Evolutionary conservation across 1,140 invertebrate genomes (phyloP), one percentile per base, ranked within the genome.

Genomic region (Zaprionus africanus): DNA sequence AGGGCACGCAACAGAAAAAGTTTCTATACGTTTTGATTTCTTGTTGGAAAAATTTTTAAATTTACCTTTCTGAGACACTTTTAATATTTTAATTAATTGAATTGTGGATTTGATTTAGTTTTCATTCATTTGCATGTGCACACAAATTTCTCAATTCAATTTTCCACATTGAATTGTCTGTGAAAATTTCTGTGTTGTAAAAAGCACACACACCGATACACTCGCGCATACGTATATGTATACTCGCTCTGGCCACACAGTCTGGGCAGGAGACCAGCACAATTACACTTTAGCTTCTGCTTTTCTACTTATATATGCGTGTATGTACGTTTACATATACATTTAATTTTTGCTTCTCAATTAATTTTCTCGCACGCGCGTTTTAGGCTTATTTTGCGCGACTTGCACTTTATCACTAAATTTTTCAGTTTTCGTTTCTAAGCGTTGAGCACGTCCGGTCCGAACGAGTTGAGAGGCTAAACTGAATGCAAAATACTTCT

Each of bases 281-380:
- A 67, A 75, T 87, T 87, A 90, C 78, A 87, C 74, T 72, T 76
- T 76, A 13, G 69, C 69, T 84, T 87, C 74, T 90, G 67, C 79
- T 84, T 77, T 80, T 58, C 61, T 51, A 81, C 76, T 74, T 75
- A 59, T 63, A 46, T 83, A 53, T 74, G 69, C 60, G 57, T 70
- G 67, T 65, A 70, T 58, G 62, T 66, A 73, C 59, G 74, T 62
- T 38, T 51, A 54, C 70, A 62, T 63, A 77, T 81, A 80, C 62
- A 82, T 79, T 74, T 61, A 79, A 82, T 71, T 70, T 79, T 57
- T 83, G 76, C 82, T 80, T 84, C 77, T 87, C 81, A 87, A 88
- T 84, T 75, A 78, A 81, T 81, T 87, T 76, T 76, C 81, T 80
- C 79, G 81, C 80, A 88, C 79, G 81, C 85, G 81, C 73, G 76